phyloP scores from a whole-genome alignment of 2,888 invertebrate species.

The Cosmia pyralina region DNA sequence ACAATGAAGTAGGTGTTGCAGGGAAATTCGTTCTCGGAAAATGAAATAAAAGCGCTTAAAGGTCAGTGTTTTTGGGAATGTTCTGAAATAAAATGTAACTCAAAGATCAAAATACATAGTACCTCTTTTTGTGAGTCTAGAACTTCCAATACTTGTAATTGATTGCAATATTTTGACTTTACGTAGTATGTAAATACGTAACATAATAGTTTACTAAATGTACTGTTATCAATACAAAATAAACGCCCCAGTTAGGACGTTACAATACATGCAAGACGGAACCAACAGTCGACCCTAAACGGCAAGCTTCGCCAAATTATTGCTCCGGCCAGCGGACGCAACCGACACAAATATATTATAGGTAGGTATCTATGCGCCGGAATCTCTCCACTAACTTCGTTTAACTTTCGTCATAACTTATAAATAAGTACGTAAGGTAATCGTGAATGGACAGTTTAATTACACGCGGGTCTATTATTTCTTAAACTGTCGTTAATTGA shows the following conservation, averaged over 20 bases:
- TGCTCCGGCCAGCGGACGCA: slow-evolving; percentile 17
- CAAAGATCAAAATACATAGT: not conserved
- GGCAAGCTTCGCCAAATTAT: slow-evolving; percentile 37
- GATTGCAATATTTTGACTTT: not conserved
- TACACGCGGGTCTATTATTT: slow-evolving; percentile 29
- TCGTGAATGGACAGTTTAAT: slow-evolving; percentile 32
- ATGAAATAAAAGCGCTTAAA: too few relatives aligned
- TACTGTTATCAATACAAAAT: slow-evolving; percentile 6
- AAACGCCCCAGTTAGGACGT: not conserved
- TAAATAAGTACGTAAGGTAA: slow-evolving; percentile 36
- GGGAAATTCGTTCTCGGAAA: not conserved
- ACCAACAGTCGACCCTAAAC: slow-evolving; percentile 18
- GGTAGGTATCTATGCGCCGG: not conserved
- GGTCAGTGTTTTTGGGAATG: not conserved
- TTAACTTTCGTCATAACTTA: slow-evolving; percentile 49
- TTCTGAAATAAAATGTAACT: not conserved
- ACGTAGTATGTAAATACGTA: not conserved
- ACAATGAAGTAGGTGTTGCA: not conserved
- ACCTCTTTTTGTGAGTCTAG: not conserved
- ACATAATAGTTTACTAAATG: not conserved
- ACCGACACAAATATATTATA: slow-evolving; percentile 40
- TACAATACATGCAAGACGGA: slow-evolving; percentile 20
- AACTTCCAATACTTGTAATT: too few relatives aligned
- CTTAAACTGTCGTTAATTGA: not conserved
- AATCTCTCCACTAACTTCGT: slow-evolving; percentile 27